Conservation (phyloP, 2,888 invertebrate species). For the Rhagium mordax region DNA sequence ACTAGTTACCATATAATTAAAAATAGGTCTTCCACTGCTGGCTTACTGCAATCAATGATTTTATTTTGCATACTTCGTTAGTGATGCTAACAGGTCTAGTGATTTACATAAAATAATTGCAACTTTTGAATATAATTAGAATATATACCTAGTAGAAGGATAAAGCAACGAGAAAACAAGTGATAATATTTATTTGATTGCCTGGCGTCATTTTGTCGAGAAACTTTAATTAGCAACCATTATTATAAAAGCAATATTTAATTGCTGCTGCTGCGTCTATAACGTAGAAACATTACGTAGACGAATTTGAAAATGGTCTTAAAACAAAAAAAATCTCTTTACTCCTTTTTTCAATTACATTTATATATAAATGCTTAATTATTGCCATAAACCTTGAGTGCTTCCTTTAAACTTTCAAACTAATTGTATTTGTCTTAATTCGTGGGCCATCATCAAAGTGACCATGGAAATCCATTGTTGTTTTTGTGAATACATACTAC, state of each 20-base stretch:
- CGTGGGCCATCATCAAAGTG: slow-evolving; percentile 4
- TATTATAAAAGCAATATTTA: not conserved
- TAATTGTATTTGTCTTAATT: slow-evolving; percentile 7
- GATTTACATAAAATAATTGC: too few species aligned
- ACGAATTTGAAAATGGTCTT: not conserved
- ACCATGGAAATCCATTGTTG: slow-evolving; percentile 16
- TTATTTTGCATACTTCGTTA: too few species aligned
- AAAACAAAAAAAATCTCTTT: not conserved
- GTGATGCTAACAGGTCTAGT: too few species aligned
- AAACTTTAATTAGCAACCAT: not conserved
- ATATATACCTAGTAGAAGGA: too few species aligned
- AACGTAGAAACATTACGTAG: not conserved
- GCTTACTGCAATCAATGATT: too few species aligned
- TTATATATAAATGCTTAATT: slow-evolving; percentile 5
- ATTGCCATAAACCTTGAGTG: slow-evolving; percentile 1
- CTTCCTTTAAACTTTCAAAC: slow-evolving; percentile 9
- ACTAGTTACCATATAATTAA: too few species aligned
- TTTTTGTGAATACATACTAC: not conserved
- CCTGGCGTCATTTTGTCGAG: not conserved
- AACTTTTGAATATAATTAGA: too few species aligned
- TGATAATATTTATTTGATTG: too few species aligned
- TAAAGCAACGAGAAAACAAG: too few species aligned
- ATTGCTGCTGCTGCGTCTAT: too few species aligned
- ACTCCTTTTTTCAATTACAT: slow-evolving; percentile 6
- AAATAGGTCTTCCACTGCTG: too few species aligned